Conservation (phyloP, 1,140 invertebrate genomes). For the Drosophila mayri region DNA sequence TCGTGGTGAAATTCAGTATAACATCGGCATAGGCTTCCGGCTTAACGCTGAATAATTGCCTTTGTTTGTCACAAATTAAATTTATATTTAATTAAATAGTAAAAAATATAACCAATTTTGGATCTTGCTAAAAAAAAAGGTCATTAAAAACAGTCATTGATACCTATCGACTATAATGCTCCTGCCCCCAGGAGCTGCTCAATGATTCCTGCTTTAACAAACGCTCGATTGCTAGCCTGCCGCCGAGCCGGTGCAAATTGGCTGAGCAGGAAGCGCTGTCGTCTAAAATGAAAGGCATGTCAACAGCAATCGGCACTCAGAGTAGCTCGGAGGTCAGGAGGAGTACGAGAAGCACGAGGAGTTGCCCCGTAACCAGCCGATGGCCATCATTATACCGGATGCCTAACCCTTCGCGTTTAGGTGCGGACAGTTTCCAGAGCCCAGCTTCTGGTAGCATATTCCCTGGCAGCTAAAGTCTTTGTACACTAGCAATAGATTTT, state of each 20-base stretch:
- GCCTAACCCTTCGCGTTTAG: slow-evolving; percentile 16
- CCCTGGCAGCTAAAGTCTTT: neutral
- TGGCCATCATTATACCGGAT: slow-evolving; percentile 85
- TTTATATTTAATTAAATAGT: neutral
- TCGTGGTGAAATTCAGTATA: slow-evolving; percentile 4
- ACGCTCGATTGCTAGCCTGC: slow-evolving; percentile 88
- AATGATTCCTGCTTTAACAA: slow-evolving; percentile 87
- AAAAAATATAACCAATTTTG: neutral
- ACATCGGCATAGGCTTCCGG: neutral
- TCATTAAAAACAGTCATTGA: neutral
- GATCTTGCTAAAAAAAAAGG: neutral
- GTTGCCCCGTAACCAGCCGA: slow-evolving; percentile 74
- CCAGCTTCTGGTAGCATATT: neutral
- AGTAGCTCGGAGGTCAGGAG: slow-evolving; percentile 10
- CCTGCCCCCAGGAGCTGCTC: slow-evolving; percentile 87
- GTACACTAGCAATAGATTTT: neutral
- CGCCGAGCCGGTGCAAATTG: slow-evolving; percentile 87
- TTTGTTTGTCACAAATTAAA: slow-evolving; percentile 3
- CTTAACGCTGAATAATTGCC: slow-evolving; percentile 6
- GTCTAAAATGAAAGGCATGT: slow-evolving; percentile 49
- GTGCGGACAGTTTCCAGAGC: slow-evolving; percentile 3
- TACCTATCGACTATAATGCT: slow-evolving; percentile 53
- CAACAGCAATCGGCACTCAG: slow-evolving; percentile 53
- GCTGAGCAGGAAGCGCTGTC: slow-evolving; percentile 85
- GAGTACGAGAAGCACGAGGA: neutral